Percentiles rank a stretch among this genome's conserved stretches.
These are phyloP conservation scores for Crossocerus cetratus DNA, from an alignment of 2,888 invertebrate genomes.

Conservation along the genomic window DNA sequence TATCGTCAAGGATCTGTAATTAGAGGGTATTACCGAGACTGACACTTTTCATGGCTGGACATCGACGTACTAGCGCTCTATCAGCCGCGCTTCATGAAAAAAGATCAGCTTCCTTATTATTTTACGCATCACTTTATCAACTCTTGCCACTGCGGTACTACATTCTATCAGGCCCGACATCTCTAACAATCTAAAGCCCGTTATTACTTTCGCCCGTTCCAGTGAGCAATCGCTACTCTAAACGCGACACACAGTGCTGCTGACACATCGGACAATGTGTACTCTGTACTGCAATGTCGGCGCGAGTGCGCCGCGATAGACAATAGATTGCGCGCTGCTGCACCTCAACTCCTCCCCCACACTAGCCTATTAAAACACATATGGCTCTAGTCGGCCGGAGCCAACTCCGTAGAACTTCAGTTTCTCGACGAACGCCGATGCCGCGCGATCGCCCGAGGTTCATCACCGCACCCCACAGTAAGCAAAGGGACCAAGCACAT, in stretches of 20 bases:
- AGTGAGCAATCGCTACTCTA: conserved; percentile 32
- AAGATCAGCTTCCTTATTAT: not conserved
- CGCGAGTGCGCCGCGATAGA: conserved; percentile 26
- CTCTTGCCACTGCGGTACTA: not conserved
- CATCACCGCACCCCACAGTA: not conserved
- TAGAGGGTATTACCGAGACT: conserved; percentile 34
- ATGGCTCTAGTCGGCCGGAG: conserved; percentile 4
- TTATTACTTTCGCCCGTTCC: too few relatives aligned
- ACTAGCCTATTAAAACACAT: conserved; percentile 28
- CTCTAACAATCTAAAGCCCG: too few relatives aligned
- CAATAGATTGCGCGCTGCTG: conserved; percentile 26
- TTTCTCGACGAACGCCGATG: conserved; percentile 6
- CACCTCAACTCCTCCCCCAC: conserved; percentile 49
- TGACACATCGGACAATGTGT: conserved; percentile 45
- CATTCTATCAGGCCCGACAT: too few relatives aligned
- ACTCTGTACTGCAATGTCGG: too few relatives aligned
- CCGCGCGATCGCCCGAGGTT: not conserved
- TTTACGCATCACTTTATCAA: not conserved
- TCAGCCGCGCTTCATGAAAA: not conserved
- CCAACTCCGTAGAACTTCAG: conserved; percentile 27
- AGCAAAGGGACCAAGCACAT: not conserved
- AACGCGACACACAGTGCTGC: conserved; percentile 38
- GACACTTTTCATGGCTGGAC: conserved; percentile 42
- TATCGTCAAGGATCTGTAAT: conserved; percentile 53
- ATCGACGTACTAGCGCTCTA: conserved; percentile 8